These are phyloP conservation scores for Neosilurus hyrtlii DNA, from an alignment of 2,797 vertebrate genomes.

Conservation along the genomic window DNA sequence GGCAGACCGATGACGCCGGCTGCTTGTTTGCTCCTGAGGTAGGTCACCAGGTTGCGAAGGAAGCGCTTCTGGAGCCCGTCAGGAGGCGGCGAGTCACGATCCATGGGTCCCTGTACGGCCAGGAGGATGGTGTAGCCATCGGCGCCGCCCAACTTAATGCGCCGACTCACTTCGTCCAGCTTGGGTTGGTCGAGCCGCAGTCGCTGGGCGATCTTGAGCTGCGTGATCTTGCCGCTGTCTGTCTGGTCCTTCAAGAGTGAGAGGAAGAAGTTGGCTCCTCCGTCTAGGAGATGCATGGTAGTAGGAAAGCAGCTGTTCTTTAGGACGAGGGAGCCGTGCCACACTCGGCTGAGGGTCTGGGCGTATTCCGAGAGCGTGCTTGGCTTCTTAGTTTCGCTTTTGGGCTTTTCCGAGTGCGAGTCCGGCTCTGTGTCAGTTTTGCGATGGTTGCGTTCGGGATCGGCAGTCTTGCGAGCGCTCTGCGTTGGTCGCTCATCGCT, in stretches of 20 bases:
- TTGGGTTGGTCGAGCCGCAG: conserved; percentile 95
- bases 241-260: conserved; percentile 81
- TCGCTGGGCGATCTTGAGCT: conserved; percentile 96
- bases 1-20: conserved; percentile 96
- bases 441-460: conserved; percentile 75
- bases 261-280: conserved; percentile 82
- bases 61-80: conserved; percentile 91
- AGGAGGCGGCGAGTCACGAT: conserved; percentile 73
- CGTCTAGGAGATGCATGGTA: conserved; percentile 91
- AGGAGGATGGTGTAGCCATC: conserved; percentile 89
- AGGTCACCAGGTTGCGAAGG: conserved; percentile 96
- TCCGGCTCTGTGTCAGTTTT: conserved; percentile 64
- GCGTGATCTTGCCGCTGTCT: conserved; percentile 75
- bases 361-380: conserved; percentile 85
- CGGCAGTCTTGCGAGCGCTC: conserved; percentile 67
- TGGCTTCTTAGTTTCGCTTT: conserved; percentile 64
- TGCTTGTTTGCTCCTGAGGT: conserved; percentile 98
- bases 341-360: conserved; percentile 82
- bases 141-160: conserved; percentile 88
- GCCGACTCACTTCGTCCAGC: conserved; percentile 92
- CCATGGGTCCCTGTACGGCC: conserved; percentile 84
- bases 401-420: conserved; percentile 55
- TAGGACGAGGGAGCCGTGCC: conserved; percentile 92
- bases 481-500: conserved; percentile 66
- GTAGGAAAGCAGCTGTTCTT: conserved; percentile 99